Evolutionary conservation across 2,888 invertebrate species (phyloP).

Genomic region (Zygogramma bicolorata): DNA sequence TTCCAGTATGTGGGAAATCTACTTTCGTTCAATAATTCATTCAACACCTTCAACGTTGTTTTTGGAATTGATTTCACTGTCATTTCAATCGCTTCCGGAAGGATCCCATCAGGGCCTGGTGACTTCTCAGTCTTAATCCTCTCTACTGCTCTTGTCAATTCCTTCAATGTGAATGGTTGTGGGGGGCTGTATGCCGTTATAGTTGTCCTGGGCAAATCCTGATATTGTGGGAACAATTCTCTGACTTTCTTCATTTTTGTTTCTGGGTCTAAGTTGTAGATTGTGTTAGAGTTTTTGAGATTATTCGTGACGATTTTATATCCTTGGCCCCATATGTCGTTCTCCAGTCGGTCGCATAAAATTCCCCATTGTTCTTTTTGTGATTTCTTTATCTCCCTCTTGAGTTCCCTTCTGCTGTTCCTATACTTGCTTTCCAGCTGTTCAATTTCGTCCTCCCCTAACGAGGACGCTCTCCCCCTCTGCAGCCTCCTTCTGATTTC

Average conservation of each 20-base stretch:
- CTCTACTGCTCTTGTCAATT: neutral
- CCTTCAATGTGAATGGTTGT: conserved; percentile 9
- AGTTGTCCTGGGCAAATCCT: neutral
- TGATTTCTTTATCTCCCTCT: neutral
- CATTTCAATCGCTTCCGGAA: conserved; percentile 10
- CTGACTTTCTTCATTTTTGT: neutral
- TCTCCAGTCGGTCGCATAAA: conserved; percentile 3
- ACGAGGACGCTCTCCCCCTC: neutral
- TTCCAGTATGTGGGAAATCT: conserved; percentile 33
- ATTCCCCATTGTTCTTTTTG: neutral
- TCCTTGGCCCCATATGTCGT: conserved; percentile 2
- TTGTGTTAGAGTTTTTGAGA: neutral
- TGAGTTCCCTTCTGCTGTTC: neutral
- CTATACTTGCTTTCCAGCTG: neutral
- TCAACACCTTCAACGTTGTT: neutral
- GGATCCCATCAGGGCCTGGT: conserved; percentile 15
- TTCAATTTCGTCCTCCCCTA: neutral
- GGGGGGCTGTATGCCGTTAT: neutral
- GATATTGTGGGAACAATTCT: neutral
- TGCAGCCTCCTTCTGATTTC: neutral
- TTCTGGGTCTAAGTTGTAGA: neutral
- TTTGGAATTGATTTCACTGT: neutral
- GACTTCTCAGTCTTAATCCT: neutral
- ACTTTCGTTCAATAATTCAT: neutral
- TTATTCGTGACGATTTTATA: neutral